Evolutionary conservation across 2,888 invertebrate genomes (phyloP).

Genomic region (Chrysolina americana): DNA sequence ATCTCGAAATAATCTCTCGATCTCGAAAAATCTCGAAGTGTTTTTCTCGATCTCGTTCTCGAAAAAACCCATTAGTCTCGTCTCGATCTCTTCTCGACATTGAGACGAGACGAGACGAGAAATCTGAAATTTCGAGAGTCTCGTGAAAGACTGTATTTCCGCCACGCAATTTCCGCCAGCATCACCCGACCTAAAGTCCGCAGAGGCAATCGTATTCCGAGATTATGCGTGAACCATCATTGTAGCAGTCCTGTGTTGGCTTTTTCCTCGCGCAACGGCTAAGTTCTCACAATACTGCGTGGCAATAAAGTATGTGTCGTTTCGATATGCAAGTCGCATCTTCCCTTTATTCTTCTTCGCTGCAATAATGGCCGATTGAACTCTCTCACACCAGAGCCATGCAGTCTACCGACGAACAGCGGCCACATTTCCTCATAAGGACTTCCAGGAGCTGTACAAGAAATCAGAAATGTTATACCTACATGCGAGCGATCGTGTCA

Average conservation of each 20-base stretch:
- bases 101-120: too few relatives aligned
- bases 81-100: too few relatives aligned
- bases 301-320: conserved; percentile 65
- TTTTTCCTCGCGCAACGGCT: conserved; percentile 43
- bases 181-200: conserved; percentile 1
- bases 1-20: too few relatives aligned
- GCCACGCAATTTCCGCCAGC: not conserved
- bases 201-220: conserved; percentile 49
- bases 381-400: conserved; percentile 68
- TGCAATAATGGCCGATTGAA: conserved; percentile 66
- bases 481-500: conserved; percentile 51
- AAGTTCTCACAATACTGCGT: conserved; percentile 66
- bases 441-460: conserved; percentile 61
- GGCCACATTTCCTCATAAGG: conserved; percentile 64
- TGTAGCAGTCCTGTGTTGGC: conserved; percentile 49
- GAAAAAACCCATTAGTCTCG: too few relatives aligned
- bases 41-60: too few relatives aligned
- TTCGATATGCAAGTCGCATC: conserved; percentile 68
- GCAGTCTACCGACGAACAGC: conserved; percentile 64
- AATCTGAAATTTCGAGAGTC: too few relatives aligned
- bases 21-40: too few relatives aligned
- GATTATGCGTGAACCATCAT: conserved; percentile 54
- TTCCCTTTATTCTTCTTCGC: conserved; percentile 66
- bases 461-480: conserved; percentile 57
- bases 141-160: too few relatives aligned